Base-by-base conservation (phyloP, 2,113 vertebrate species). In the Perca fluviatilis region DNA sequence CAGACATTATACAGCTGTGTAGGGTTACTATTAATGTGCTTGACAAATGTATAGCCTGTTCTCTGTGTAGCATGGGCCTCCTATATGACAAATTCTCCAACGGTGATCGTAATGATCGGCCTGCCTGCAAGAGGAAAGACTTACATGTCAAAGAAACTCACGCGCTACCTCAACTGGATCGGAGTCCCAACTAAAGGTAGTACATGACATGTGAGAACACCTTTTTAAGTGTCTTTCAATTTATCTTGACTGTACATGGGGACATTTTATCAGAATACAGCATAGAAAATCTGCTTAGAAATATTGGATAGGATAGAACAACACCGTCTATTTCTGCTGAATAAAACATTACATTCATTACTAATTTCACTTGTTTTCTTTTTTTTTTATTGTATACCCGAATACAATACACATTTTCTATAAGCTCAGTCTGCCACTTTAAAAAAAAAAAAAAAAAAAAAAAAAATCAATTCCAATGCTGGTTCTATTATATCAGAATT, bases 141-240 rank as follows among this genome's bases (percentile, higher is more conserved):
- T 14, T 99, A 99, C 25, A 96, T 99, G 93, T 98, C 98, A 33
- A 99, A 99, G 94, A 99, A 99, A 82, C 96, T 99, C 84, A 99
- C 98, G 0, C 97, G 98, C 51, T 99, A 99, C 93, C 98, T 99
- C 92, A 99, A 99, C 94, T 99, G 98, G 98, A 98, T 99, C 27
- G 98, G 98, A 53, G 98, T 99, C 76, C 97, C 98, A 72, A 99
- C 98, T 30, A 99, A 98, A 97, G 98, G 98, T 99, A 90, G 11
- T 1, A 0, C 14, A 18, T 2, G 10, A 23, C 47, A 30, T 18
- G 0, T 56, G n/a, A 40, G 25, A 14, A 30, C 14, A 40, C 0
- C 27, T n/a, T 15, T 74, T 57, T 56, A 1, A 40, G 51, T 60
- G 25, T 70, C 27, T 43, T 61, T 61, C 13, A 54, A 12, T 66